Evolutionary conservation across 92 coral and sea anemone genomes (phyloP).

Genomic region (Porites cylindrica): DNA sequence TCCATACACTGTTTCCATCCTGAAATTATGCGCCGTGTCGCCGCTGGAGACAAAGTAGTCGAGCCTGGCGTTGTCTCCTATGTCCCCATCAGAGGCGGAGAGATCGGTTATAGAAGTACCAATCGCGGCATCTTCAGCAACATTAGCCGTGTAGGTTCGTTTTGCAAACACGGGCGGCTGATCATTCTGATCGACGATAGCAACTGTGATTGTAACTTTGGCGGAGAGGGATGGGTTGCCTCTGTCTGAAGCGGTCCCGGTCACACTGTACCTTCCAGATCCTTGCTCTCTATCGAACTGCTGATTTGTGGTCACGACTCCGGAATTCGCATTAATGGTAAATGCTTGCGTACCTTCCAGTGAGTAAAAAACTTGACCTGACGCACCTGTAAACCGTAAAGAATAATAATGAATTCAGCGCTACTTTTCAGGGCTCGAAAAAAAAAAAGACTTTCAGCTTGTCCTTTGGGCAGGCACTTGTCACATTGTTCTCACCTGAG

Average conservation of each 20-base stretch:
- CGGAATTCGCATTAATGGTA: constrained; percentile 38
- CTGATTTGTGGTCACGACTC: constrained; percentile 60
- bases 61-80: constrained; percentile 89
- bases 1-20: constrained; percentile 69
- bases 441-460: too few species aligned
- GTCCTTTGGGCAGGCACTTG: too few species aligned
- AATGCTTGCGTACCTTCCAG: constrained; percentile 38
- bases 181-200: constrained; percentile 90
- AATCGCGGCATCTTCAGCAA: constrained; percentile 75
- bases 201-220: constrained; percentile 63
- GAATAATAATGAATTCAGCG: background rate
- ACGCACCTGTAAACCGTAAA: constrained; percentile 24
- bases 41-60: constrained; percentile 89
- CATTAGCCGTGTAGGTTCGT: constrained; percentile 51
- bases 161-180: constrained; percentile 75
- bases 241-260: constrained; percentile 64
- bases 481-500: too few species aligned
- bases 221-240: constrained; percentile 53
- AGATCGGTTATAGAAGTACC: constrained; percentile 72
- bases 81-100: constrained; percentile 74
- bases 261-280: constrained; percentile 45
- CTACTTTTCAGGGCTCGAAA: too few species aligned
- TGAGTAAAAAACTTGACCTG: constrained; percentile 61
- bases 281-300: constrained; percentile 77
- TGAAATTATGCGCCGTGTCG: constrained; percentile 66